Percentiles rank a stretch among this genome's conserved stretches.
Conservation (phyloP, 2,113 vertebrate species). For the Hystrix brachyura region DNA sequence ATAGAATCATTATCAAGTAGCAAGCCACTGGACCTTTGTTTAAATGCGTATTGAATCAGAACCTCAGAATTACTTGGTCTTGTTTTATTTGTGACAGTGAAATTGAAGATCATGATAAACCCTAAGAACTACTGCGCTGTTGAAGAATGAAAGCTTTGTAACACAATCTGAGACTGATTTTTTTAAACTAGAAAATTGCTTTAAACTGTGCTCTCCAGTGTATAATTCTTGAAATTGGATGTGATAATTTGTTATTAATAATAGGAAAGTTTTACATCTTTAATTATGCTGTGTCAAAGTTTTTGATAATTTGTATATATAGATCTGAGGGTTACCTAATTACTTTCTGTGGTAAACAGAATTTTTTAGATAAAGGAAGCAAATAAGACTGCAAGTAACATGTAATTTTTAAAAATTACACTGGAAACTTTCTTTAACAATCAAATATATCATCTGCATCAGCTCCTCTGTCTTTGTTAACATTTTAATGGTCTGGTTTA, state of each 20-base stretch:
- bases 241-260: conserved; percentile 64
- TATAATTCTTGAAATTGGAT: conserved; percentile 31
- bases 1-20: not conserved
- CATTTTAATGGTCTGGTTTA: conserved; percentile 42
- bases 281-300: conserved; percentile 16
- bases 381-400: not conserved
- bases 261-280: conserved; percentile 45
- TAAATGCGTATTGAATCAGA: conserved; percentile 35
- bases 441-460: not conserved
- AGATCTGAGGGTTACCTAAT: conserved; percentile 25
- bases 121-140: not conserved
- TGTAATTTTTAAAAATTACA: conserved; percentile 48
- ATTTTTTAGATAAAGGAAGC: conserved; percentile 42
- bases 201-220: not conserved
- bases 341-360: conserved; percentile 42
- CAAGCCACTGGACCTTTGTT: not conserved
- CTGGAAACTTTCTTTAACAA: conserved; percentile 19
- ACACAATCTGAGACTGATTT: not conserved
- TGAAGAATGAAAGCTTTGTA: conserved; percentile 53
- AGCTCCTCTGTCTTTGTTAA: not conserved
- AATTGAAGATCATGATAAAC: not conserved
- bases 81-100: conserved; percentile 5
- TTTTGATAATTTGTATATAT: conserved; percentile 53
- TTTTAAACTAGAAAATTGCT: conserved; percentile 56
- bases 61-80: not conserved